These are phyloP conservation scores for Oligia strigilis DNA, from an alignment of 2,888 invertebrate genomes.

Conservation along the genomic window DNA sequence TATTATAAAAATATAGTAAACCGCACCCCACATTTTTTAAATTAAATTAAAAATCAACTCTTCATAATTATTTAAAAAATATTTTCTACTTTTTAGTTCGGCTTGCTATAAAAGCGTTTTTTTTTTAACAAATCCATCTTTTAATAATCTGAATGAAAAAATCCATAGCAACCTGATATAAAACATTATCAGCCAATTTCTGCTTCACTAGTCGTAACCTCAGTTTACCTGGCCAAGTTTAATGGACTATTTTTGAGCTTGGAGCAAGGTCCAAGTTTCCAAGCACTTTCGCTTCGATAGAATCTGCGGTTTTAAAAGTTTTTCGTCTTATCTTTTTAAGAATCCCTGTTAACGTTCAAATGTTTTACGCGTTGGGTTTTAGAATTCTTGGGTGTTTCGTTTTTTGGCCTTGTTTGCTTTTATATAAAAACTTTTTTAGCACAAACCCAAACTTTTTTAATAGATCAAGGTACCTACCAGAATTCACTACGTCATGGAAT, in stretches of 20 bases:
- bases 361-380: conserved; percentile 41
- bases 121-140: background rate
- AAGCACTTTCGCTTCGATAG: conserved; percentile 50
- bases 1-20: background rate
- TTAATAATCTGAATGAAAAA: background rate
- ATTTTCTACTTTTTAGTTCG: background rate
- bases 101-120: background rate
- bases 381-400: conserved; percentile 21
- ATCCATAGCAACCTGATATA: background rate
- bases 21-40: background rate
- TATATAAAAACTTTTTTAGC: background rate
- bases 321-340: conserved; percentile 24
- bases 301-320: conserved; percentile 54
- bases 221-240: conserved; percentile 57
- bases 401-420: conserved; percentile 10
- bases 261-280: conserved; percentile 46
- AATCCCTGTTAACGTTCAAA: conserved; percentile 25
- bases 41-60: background rate
- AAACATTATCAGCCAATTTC: conserved; percentile 26
- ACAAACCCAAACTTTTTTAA: background rate
- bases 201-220: conserved; percentile 3
- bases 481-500: background rate
- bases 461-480: background rate
- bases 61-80: background rate
- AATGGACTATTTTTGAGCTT: conserved; percentile 64